Evolutionary conservation across 2,888 invertebrate genomes (phyloP), one percentile per base, ranked within the genome.

Genomic region (Hydrotaea diabolus): DNA sequence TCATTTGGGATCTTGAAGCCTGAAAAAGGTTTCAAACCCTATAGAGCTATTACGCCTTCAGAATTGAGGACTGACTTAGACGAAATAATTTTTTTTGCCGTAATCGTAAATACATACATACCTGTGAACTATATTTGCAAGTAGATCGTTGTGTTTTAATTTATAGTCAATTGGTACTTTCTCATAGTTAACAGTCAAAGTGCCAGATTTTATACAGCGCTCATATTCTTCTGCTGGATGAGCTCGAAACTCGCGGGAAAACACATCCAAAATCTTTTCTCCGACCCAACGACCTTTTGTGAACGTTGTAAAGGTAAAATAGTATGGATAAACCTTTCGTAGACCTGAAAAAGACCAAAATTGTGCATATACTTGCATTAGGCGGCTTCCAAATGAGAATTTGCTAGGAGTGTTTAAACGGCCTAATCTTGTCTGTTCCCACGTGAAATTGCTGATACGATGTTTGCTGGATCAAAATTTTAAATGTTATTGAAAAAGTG

Each of bases 261-360:
- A 98, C 23, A 99, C 97, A 90, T 98, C 98, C 87, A 97, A 93
- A 87, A 99, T 96, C 91, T 96, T 96, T 92, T 97, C 97, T 3
- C 98, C 98, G 2, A 98, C 97, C 98, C 98, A 99, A 89, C 98
- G 94, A 9, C 98, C 98, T 93, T 99, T 99, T 85, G 98, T 98
- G 93, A 97, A 98, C 53, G 98, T 98, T 85, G 97, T 97, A 93
- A 98, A 99, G 84, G 97, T 98, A 93, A 98, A 99, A 93, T 97
- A 97, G 93, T 99, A 99, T 0, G 99, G 99, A 92, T 98, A 98
- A 1, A 99, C 98, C 94, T 99, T 98, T 88, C 98, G 94, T 88
- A 98, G 94, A 88, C 98, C 98, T 91, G 49, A 26, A 59, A 76
- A 2, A 36, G 0, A 55, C 15, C 31, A 13, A 77, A 71, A 15